Evolutionary conservation across 2,888 invertebrate genomes (phyloP).

Genomic region (Cheilosia vernalis): DNA sequence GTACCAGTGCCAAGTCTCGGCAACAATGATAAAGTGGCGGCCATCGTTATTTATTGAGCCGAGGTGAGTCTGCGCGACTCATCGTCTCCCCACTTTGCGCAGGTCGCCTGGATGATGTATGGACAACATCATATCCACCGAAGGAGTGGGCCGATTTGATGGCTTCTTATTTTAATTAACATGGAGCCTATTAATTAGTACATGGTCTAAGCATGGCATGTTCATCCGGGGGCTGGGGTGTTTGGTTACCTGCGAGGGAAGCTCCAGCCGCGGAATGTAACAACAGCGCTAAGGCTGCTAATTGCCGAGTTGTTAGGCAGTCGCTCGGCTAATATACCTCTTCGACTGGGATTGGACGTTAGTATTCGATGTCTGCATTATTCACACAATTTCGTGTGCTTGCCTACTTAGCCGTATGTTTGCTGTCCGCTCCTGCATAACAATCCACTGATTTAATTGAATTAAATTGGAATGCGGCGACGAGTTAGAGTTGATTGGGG

Average conservation of each 20-base stretch:
- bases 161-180: slow-evolving; percentile 74
- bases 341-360: neutral
- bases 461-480: slow-evolving; percentile 74
- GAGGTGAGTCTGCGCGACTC: slow-evolving; percentile 60
- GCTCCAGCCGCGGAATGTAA: slow-evolving; percentile 11
- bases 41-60: slow-evolving; percentile 70
- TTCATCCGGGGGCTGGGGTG: slow-evolving; percentile 28
- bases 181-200: slow-evolving; percentile 71
- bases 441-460: slow-evolving; percentile 72
- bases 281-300: slow-evolving; percentile 54
- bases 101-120: slow-evolving; percentile 37
- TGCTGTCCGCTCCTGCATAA: neutral
- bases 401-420: slow-evolving; percentile 45
- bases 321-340: slow-evolving; percentile 3
- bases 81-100: slow-evolving; percentile 49
- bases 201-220: slow-evolving; percentile 49
- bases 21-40: slow-evolving; percentile 72
- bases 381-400: slow-evolving; percentile 60
- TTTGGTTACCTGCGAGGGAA: slow-evolving; percentile 37
- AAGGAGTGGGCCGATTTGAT: slow-evolving; percentile 65
- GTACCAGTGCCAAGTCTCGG: slow-evolving; percentile 26
- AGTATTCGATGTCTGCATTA: slow-evolving; percentile 35
- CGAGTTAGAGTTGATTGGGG: slow-evolving; percentile 67
- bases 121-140: slow-evolving; percentile 39
- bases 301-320: slow-evolving; percentile 58